These are phyloP conservation scores for Rhagonycha lutea DNA, from an alignment of 2,888 invertebrate species.

Conservation along the genomic window DNA sequence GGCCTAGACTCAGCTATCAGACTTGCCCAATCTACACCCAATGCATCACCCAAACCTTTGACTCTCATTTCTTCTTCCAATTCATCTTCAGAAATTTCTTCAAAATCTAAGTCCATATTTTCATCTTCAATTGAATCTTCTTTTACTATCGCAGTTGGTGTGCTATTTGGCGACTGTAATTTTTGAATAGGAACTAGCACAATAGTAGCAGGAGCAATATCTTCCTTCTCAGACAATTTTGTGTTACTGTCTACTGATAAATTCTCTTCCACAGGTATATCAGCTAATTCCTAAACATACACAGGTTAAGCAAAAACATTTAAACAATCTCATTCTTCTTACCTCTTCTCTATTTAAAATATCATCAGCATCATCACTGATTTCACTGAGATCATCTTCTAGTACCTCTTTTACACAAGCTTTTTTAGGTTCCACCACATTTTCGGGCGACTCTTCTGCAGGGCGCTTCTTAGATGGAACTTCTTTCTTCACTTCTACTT, in stretches of 20 bases:
- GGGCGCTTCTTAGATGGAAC: conserved; percentile 40
- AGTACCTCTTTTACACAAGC: conserved; percentile 54
- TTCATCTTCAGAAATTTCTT: conserved; percentile 89
- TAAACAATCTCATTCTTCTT: conserved; percentile 26
- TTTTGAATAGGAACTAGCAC: conserved; percentile 41
- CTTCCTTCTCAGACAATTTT: conserved; percentile 32
- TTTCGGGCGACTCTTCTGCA: conserved; percentile 51
- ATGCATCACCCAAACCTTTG: conserved; percentile 82
- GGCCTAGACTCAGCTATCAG: conserved; percentile 78
- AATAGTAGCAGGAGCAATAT: conserved; percentile 43
- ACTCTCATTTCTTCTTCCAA: conserved; percentile 79
- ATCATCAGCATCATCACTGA: conserved; percentile 88
- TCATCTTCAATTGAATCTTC: conserved; percentile 70
- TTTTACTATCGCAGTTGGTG: conserved; percentile 40
- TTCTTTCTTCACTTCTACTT: conserved; percentile 36
- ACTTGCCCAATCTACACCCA: conserved; percentile 95
- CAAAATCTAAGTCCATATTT: conserved; percentile 79
- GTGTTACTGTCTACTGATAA: not conserved
- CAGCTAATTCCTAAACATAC: conserved; percentile 38
- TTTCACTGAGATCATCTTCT: conserved; percentile 80
- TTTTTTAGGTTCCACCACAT: conserved; percentile 57
- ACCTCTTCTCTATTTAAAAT: conserved; percentile 79
- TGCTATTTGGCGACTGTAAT: conserved; percentile 43
- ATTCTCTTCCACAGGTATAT: conserved; percentile 24
- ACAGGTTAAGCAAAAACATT: not conserved